phyloP scores from a whole-genome alignment of 2,113 vertebrate genomes.

The Cygnus buccinator region DNA sequence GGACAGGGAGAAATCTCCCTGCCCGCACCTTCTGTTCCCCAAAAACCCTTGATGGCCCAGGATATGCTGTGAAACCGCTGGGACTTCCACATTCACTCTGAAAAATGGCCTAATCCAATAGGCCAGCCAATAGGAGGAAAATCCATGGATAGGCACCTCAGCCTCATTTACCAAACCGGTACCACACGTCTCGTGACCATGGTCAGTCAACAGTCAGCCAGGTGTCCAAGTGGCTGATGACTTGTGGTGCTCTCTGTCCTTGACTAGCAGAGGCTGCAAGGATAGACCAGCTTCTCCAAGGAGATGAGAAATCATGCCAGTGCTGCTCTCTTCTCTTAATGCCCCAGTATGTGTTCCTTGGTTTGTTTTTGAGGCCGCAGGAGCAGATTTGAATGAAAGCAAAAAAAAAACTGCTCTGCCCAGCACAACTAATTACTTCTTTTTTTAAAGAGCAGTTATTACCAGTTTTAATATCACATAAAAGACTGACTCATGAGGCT shows the following conservation, averaged over 20 bases:
- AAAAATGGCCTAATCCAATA: not conserved
- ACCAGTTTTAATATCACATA: not conserved
- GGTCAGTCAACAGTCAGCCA: not conserved
- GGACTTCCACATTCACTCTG: not conserved
- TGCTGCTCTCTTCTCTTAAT: not conserved
- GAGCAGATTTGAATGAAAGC: not conserved
- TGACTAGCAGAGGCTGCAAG: not conserved
- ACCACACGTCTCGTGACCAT: accelerated
- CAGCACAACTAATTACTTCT: not conserved
- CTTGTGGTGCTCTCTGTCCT: not conserved
- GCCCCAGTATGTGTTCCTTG: not conserved
- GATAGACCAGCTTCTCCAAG: not conserved
- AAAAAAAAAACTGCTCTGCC: not conserved
- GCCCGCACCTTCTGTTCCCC: not conserved
- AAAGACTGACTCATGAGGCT: not conserved
- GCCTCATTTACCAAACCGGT: not conserved
- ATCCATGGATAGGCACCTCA: not conserved
- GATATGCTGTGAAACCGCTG: not conserved
- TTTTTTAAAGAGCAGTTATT: not conserved
- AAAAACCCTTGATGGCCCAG: not conserved
- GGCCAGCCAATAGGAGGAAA: not conserved
- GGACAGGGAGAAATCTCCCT: not conserved
- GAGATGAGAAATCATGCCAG: not conserved
- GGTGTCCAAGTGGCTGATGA: not conserved
- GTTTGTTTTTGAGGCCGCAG: not conserved